Conservation (phyloP, 2,888 invertebrate genomes). For the Gastrophysa polygoni region DNA sequence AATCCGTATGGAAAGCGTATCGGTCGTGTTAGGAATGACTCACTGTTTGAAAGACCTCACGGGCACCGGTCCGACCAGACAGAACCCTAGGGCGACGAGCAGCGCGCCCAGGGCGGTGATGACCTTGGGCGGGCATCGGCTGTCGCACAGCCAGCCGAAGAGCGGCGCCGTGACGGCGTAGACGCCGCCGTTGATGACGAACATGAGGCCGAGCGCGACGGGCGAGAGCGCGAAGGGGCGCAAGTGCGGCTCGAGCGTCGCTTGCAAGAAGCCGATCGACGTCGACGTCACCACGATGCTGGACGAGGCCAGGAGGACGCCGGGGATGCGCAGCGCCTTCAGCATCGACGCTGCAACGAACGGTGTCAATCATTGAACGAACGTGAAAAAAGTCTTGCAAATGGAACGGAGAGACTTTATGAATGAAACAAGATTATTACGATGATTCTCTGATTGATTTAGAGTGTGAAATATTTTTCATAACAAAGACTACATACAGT, state of each 20-base stretch:
- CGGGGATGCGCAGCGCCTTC: slow-evolving; percentile 73
- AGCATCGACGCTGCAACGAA: slow-evolving; percentile 69
- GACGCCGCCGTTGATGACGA: slow-evolving; percentile 81
- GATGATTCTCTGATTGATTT: no score
- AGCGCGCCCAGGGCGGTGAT: slow-evolving; percentile 71
- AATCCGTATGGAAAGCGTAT: no score
- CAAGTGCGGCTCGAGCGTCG: slow-evolving; percentile 89
- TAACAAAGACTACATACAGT: no score
- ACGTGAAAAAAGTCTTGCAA: no score
- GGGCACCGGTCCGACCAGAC: slow-evolving; percentile 81
- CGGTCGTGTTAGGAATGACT: no score
- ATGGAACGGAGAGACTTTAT: no score
- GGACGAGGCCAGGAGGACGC: slow-evolving; percentile 70
- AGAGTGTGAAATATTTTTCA: no score
- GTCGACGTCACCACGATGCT: slow-evolving; percentile 79
- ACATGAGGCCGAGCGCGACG: slow-evolving; percentile 77
- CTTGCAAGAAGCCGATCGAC: slow-evolving; percentile 87
- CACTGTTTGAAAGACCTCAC: slow-evolving; percentile 71
- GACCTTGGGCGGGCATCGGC: slow-evolving; percentile 67
- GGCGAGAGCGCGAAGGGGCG: slow-evolving; percentile 73
- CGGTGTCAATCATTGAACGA: no score
- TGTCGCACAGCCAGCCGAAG: slow-evolving; percentile 83
- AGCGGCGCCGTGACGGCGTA: slow-evolving; percentile 80
- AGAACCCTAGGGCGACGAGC: slow-evolving; percentile 71
- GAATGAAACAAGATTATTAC: no score